A percentile compares a stretch with the other conserved stretches of the same genome.
These are phyloP conservation scores for Drosophila differens DNA, from an alignment of 2,888 invertebrate species.

Conservation along the genomic window DNA sequence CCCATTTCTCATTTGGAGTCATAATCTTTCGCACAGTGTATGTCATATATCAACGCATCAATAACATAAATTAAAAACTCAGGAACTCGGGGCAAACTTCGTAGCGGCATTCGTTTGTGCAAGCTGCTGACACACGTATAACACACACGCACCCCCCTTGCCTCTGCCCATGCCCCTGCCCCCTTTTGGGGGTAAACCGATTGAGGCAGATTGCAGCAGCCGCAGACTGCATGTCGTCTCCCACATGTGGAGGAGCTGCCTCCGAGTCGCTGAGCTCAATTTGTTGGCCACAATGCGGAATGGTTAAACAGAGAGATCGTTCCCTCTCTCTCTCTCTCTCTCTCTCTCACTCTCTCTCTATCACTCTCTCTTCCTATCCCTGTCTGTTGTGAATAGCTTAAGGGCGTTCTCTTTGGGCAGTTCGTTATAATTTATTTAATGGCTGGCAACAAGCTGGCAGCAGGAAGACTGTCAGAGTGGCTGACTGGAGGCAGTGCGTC, in stretches of 20 bases:
- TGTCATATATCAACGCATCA: constrained; percentile 63
- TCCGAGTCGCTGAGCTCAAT: constrained; percentile 31
- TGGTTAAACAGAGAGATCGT: constrained; percentile 16
- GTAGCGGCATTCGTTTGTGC: constrained; percentile 76
- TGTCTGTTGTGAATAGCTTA: constrained; percentile 1
- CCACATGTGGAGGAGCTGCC: constrained; percentile 55
- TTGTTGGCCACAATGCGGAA: constrained; percentile 36
- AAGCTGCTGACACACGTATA: constrained; percentile 66
- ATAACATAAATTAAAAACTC: constrained; percentile 76
- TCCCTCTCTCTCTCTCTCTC: neutral
- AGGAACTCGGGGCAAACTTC: constrained; percentile 44
- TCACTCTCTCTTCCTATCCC: neutral
- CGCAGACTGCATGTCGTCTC: constrained; percentile 83
- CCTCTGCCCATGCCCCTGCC: neutral
- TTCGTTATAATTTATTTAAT: constrained; percentile 83
- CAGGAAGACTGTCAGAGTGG: neutral
- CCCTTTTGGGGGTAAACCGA: neutral
- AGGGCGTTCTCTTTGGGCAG: constrained; percentile 44
- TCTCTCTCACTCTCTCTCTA: neutral
- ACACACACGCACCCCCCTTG: constrained; percentile 5
- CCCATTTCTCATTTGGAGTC: neutral
- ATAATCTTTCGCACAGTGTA: constrained; percentile 60
- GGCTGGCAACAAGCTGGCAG: constrained; percentile 47
- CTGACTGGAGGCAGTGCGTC: constrained; percentile 35
- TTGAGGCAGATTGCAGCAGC: constrained; percentile 38